Base-by-base conservation (phyloP, 1,140 invertebrate genomes). In the Drosophila punjabiensis region DNA sequence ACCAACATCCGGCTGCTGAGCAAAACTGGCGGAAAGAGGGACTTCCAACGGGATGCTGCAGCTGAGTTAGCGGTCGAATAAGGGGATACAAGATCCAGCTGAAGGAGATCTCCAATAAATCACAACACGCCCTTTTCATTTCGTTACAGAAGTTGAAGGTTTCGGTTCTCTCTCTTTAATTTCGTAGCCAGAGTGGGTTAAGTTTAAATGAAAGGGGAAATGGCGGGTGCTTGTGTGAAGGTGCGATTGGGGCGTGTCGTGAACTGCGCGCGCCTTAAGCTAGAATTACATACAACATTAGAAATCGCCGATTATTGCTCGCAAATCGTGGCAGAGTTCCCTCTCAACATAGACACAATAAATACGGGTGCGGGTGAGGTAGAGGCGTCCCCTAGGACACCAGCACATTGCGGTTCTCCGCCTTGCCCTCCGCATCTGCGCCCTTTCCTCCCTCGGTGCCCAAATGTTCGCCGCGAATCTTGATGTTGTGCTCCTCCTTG, bases 401-500 rank as follows among this genome's bases (percentile, higher is more conserved):
- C 5, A 95, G 93, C 16, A 95, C 95, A 81, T 95, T 96, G 78
- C 94, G 94, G 81, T 95, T 96, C 14, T 82, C 79, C 47, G 85
- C 67, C 73, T 88, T 85, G 64, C 64, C 77, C 50, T 94, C 94
- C 32, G 85, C 18, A 33, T 93, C 93, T 16, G 86, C 76, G 80
- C 93, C 91, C 73, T 94, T 93, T 55, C 93, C 81, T 59, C 90
- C 91, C 65, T 94, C 93, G 67, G 93, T 82, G 65, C 88, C 91
- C n/a, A 94, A 76, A 70, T 95, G 95, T 62, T 96, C 96, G 2
- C 96, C 96, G 82, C 95, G 94, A 81, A 97, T 95, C 89, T 94
- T 95, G 81, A 99, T 98, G 92, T 98, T 97, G 89, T 99, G 95
- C 83, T 97, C 96, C 91, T 98, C 97, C 92, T 98, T 98, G 93